Percentiles rank a stretch among this genome's conserved stretches.
phyloP scores from a whole-genome alignment of 2,888 invertebrate species.

The Falcaria lacertinaria region DNA sequence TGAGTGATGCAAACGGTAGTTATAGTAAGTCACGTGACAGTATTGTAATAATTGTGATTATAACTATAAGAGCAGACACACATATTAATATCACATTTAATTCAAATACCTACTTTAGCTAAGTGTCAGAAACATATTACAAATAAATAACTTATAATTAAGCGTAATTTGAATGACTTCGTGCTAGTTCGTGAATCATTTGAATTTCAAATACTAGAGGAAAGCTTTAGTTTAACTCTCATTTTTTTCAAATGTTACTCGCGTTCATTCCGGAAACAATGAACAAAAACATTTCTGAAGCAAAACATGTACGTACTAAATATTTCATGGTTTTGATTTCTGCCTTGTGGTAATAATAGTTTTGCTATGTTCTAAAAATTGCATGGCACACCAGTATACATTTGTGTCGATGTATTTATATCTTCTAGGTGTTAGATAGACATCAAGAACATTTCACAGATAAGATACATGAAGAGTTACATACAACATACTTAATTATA shows the following conservation, averaged over 20 bases:
- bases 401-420: slow-evolving; percentile 50
- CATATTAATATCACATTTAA: slow-evolving; percentile 26
- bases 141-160: slow-evolving; percentile 71
- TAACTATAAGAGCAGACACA: slow-evolving; percentile 17
- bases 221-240: slow-evolving; percentile 22
- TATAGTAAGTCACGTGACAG: slow-evolving; percentile 27
- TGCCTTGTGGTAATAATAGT: too few species aligned
- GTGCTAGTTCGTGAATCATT: slow-evolving; percentile 31
- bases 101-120: slow-evolving; percentile 23
- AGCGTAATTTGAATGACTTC: slow-evolving; percentile 64
- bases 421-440: slow-evolving; percentile 6
- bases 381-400: slow-evolving; percentile 73
- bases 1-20: slow-evolving; percentile 23
- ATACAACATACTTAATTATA: slow-evolving; percentile 7
- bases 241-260: too few species aligned
- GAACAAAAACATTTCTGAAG: too few species aligned
- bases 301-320: too few species aligned
- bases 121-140: slow-evolving; percentile 31
- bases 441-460: slow-evolving; percentile 12
- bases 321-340: too few species aligned
- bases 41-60: slow-evolving; percentile 28
- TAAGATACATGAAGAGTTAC: slow-evolving; percentile 22
- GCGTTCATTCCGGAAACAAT: slow-evolving; percentile 1
- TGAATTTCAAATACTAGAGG: slow-evolving; percentile 16
- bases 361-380: slow-evolving; percentile 8